A percentile compares a stretch with the other conserved stretches of the same genome.
Evolutionary conservation across 1,140 invertebrate genomes (phyloP).

Genomic region (Bilobella aurantiaca): DNA sequence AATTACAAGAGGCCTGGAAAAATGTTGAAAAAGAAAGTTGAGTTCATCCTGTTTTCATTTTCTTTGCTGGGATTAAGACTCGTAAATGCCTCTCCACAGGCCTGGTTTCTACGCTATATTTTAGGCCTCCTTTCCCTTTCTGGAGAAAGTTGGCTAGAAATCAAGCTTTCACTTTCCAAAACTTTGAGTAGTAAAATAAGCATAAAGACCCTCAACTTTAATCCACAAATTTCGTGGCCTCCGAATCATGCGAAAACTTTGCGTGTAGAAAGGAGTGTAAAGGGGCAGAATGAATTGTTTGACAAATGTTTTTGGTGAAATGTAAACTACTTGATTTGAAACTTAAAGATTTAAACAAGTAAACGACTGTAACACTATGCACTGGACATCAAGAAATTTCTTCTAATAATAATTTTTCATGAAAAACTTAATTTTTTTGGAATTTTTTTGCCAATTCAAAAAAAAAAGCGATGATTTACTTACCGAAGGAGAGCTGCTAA

Average conservation of each 20-base stretch:
- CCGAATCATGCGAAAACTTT: too few species aligned
- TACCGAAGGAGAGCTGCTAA: slow-evolving; percentile 35
- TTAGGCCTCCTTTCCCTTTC: background rate
- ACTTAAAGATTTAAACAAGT: too few species aligned
- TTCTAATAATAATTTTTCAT: too few species aligned
- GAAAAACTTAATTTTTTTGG: background rate
- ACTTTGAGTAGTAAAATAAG: slow-evolving; percentile 3
- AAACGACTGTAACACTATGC: too few species aligned
- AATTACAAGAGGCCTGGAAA: slow-evolving; percentile 5
- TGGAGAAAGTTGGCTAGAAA: slow-evolving; percentile 6
- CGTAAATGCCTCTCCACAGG: background rate
- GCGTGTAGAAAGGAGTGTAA: background rate
- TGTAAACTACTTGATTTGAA: too few species aligned
- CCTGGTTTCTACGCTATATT: background rate
- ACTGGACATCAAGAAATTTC: too few species aligned
- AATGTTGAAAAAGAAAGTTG: background rate
- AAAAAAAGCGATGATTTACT: background rate
- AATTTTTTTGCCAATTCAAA: background rate
- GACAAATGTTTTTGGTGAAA: too few species aligned
- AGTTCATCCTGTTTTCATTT: slow-evolving; percentile 7
- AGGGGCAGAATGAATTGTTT: background rate
- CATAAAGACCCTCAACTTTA: background rate
- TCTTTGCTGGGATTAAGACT: background rate
- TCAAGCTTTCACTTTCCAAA: slow-evolving; percentile 4
- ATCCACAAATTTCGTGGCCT: background rate